Evolutionary conservation across 2,888 invertebrate species (phyloP), one percentile per base, ranked within the genome.

Genomic region (Hirudinaria manillensis): DNA sequence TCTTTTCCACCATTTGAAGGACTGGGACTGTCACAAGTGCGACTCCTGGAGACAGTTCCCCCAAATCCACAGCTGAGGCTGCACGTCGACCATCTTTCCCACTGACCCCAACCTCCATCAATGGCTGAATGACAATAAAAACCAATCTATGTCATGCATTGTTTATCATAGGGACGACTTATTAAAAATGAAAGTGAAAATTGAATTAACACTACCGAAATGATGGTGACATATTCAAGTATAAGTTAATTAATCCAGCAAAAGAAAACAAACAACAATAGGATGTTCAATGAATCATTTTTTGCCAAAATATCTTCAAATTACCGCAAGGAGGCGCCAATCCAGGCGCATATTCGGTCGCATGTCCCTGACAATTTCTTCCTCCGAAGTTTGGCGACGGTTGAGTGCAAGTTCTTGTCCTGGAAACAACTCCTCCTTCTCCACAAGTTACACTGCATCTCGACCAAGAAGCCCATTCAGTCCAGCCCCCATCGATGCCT

Each of bases 21-120:
- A 16, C 78, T 74, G 0, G 85, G 85, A 70, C 81, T 81, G 78
- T 84, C 80, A 80, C 85, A 86, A 4, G 78, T 76, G 32, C 85
- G 80, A 2, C 77, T 76, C 19, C 85, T 79, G 0, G 75, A 51
- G 24, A 81, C 78, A 36, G 79, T 76, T n/a, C 85, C 85, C 1
- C 77, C 77, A 4, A 55, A 45, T 68, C 76, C 77, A 73, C 78
- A 78, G 4, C 74, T 56, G 36, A 76, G 71, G 38, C 68, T 70
- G 70, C 77, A 78, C 0, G 61, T 1, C 0, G 75, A 56, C 79
- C 77, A 78, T 27, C 53, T 70, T 53, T 55, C 29, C 79, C 77
- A 78, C 38, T 24, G 36, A n/a, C 61, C 65, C 78, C 76, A 78
- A 65, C 75, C 77, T 55, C 77, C 77, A 71, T 77, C 78, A 70